Evolutionary conservation across 64 coral and sea anemone species (phyloP).

Genomic region (Catalaphyllia jardinei): DNA sequence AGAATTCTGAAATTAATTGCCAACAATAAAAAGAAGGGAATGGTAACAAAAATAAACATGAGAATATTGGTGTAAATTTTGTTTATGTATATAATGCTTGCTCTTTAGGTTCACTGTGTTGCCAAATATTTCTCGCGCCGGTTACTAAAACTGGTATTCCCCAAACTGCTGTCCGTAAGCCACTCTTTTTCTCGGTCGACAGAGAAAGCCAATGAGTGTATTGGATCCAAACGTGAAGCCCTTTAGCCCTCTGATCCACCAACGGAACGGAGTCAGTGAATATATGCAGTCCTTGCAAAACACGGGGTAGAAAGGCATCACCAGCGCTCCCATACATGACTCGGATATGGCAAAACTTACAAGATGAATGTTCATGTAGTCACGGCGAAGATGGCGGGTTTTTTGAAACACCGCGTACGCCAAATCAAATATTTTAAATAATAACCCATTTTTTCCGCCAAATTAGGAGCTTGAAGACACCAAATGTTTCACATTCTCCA

Average conservation of each 20-base stretch:
- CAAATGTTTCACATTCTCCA: no score
- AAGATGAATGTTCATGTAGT: conserved; percentile 60
- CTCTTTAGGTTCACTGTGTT: not conserved
- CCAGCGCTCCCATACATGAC: conserved; percentile 26
- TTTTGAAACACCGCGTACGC: not conserved
- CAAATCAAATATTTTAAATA: no score
- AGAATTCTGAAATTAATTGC: conserved; percentile 39
- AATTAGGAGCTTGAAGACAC: no score
- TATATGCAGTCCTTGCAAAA: conserved; percentile 54
- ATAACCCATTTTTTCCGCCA: no score
- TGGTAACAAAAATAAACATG: conserved; percentile 11
- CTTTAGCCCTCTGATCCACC: conserved; percentile 4
- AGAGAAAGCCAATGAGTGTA: conserved; percentile 14
- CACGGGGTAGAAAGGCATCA: conserved; percentile 38
- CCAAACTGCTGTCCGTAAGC: not conserved
- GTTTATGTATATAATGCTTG: not conserved
- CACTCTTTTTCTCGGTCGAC: conserved; percentile 2
- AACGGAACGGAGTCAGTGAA: not conserved
- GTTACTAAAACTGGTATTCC: not conserved
- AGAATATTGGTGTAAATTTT: conserved; percentile 10
- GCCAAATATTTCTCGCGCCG: not conserved
- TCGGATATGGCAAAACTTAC: conserved; percentile 59
- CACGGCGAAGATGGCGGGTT: conserved; percentile 18
- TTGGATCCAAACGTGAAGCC: conserved; percentile 16
- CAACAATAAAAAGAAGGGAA: conserved; percentile 17